phyloP scores from a whole-genome alignment of 2,888 invertebrate species.

The Sericinus montela region DNA sequence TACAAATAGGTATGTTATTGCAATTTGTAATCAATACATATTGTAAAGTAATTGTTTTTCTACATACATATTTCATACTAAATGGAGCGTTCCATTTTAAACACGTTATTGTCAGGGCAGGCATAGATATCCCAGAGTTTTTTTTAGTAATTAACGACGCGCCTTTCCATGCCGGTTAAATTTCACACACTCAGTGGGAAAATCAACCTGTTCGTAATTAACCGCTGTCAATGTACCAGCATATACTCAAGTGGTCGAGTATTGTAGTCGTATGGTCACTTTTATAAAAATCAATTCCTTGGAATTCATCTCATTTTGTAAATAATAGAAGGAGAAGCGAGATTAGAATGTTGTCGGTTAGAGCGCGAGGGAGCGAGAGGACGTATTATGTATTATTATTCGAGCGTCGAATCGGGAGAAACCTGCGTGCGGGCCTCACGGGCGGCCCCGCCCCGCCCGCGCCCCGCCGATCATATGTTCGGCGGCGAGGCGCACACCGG shows the following conservation, averaged over 20 bases:
- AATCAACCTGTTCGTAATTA: constrained; percentile 25
- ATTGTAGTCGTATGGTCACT: constrained; percentile 26
- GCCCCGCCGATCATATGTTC: constrained; percentile 75
- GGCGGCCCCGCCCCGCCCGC: constrained; percentile 41
- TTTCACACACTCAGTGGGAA: constrained; percentile 21
- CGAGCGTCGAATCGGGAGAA: constrained; percentile 69
- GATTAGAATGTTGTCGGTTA: constrained; percentile 29
- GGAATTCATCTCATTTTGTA: constrained; percentile 52
- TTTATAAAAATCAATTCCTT: constrained; percentile 30
- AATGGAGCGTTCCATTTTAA: constrained; percentile 7
- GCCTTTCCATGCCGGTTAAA: constrained; percentile 18
- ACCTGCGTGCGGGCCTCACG: constrained; percentile 77
- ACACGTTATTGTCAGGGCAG: constrained; percentile 13
- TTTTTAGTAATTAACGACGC: constrained; percentile 20
- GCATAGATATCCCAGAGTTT: constrained; percentile 16
- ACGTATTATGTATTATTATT: constrained; percentile 69
- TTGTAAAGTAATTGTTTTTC: too few species aligned
- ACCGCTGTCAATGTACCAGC: constrained; percentile 23
- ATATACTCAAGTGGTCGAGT: constrained; percentile 16
- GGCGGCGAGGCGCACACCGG: constrained; percentile 48
- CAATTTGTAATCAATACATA: too few species aligned
- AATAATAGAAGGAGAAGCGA: constrained; percentile 52
- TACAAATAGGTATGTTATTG: too few species aligned
- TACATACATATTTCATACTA: constrained; percentile 4
- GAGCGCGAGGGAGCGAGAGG: constrained; percentile 63